Evolutionary conservation across 2,113 vertebrate species (phyloP).

Genomic region (Lagopus muta): DNA sequence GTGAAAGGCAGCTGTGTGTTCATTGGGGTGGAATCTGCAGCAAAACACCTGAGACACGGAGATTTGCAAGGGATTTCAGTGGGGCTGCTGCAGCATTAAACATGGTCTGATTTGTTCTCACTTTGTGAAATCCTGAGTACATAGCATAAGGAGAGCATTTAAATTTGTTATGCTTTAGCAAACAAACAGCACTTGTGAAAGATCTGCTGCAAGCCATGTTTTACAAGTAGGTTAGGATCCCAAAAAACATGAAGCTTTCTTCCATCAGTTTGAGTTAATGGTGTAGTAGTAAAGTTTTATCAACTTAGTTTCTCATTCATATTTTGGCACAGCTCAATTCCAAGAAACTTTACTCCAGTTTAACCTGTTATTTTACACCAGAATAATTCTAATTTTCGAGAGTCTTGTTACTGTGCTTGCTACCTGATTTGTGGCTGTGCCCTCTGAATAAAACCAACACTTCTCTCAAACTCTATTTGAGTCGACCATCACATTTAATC

Average conservation of each 20-base stretch:
- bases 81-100: background rate
- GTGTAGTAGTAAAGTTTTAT: background rate
- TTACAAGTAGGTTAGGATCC: background rate
- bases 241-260: background rate
- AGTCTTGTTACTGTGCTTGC: background rate
- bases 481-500: conserved; percentile 1
- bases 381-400: background rate
- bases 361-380: background rate
- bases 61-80: background rate
- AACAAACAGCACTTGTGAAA: conserved; percentile 25
- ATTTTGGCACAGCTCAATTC: background rate
- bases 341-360: background rate
- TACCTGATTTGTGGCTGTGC: background rate
- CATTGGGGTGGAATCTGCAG: background rate
- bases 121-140: background rate
- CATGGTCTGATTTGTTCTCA: background rate
- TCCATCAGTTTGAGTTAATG: background rate
- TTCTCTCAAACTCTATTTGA: background rate
- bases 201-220: background rate
- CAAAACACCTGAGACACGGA: conserved; percentile 31
- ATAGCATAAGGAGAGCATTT: background rate
- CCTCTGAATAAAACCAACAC: conserved; percentile 8
- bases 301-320: background rate
- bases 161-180: conserved; percentile 34
- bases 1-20: conserved; percentile 20